These are phyloP conservation scores for Andrena cerasifolii DNA, from an alignment of 1,140 invertebrate genomes.

Conservation along the genomic window DNA sequence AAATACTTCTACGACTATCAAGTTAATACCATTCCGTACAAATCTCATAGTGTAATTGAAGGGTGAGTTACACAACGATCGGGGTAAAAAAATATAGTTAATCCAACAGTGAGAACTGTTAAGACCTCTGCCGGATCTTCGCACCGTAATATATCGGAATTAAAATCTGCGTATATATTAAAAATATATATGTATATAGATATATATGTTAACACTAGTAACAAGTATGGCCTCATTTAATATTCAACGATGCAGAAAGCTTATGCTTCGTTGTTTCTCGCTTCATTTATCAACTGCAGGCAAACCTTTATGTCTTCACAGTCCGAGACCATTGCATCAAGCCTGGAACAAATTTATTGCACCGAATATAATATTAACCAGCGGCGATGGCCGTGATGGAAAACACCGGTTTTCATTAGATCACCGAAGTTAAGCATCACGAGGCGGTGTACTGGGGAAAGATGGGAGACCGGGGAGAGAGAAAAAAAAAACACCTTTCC, in stretches of 20 bases:
- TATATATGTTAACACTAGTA: conserved; percentile 29
- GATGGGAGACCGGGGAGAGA: no score
- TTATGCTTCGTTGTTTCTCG: conserved; percentile 20
- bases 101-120: conserved; percentile 3
- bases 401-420: no score
- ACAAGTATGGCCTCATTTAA: conserved; percentile 7
- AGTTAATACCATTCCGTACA: conserved; percentile 22
- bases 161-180: conserved; percentile 53
- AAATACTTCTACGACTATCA: conserved; percentile 23
- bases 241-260: background rate
- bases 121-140: background rate
- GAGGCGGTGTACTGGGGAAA: no score
- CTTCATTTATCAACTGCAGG: conserved; percentile 60
- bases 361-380: no score
- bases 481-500: no score
- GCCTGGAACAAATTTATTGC: no score
- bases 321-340: conserved; percentile 68
- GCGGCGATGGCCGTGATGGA: no score
- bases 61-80: background rate
- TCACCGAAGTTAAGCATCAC: no score
- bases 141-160: conserved; percentile 12
- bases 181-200: conserved; percentile 46
- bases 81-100: conserved; percentile 40
- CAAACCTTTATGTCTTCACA: conserved; percentile 73
- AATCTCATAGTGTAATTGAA: conserved; percentile 30